Conservation (phyloP, 2,888 invertebrate genomes). For the Sisyra terminalis region DNA sequence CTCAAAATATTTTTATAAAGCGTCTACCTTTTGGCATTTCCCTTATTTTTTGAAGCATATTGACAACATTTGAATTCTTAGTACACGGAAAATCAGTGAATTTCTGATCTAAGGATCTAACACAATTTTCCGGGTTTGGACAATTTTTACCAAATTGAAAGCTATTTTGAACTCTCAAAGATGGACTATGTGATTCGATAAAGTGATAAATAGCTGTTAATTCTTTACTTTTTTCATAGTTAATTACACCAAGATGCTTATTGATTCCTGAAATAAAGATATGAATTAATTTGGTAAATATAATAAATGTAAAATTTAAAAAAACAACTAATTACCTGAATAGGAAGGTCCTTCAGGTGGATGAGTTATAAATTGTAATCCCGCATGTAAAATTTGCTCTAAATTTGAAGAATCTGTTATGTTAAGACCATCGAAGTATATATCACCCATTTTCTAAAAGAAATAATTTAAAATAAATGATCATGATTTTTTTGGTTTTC, state of each 20-base stretch:
- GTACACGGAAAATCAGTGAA: not conserved
- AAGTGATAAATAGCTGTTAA: constrained; percentile 20
- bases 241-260: constrained; percentile 16
- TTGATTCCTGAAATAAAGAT: constrained; percentile 16
- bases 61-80: constrained; percentile 8
- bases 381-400: constrained; percentile 7
- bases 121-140: not conserved
- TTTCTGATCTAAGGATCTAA: not conserved
- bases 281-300: not conserved
- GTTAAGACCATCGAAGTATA: too few relatives aligned
- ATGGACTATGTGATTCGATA: constrained; percentile 21
- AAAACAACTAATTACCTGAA: constrained; percentile 14
- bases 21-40: constrained; percentile 23
- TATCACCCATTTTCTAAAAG: too few relatives aligned
- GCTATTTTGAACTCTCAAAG: constrained; percentile 19
- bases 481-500: too few relatives aligned
- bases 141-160: constrained; percentile 17
- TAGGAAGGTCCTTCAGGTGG: constrained; percentile 14
- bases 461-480: too few relatives aligned
- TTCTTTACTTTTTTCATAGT: constrained; percentile 16
- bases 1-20: not conserved
- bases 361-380: constrained; percentile 12
- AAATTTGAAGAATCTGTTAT: too few relatives aligned
- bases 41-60: constrained; percentile 17
- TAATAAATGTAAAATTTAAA: not conserved